Base-by-base conservation (phyloP, 2,888 invertebrate species). In the Coleophora deauratella region DNA sequence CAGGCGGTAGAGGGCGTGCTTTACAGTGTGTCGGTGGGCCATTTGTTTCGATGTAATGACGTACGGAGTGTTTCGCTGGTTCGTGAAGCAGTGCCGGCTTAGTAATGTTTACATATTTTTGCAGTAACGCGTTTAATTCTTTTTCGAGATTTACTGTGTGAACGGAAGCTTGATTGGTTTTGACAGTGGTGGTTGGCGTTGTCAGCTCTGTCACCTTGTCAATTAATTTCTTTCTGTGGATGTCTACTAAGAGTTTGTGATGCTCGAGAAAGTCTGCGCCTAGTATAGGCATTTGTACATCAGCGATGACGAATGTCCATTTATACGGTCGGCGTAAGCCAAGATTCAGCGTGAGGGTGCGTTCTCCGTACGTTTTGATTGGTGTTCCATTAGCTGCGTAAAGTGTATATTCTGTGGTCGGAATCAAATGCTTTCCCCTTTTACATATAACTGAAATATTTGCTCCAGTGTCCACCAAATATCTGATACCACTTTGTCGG, bases 21-120 rank as follows among this genome's bases (percentile, higher is more conserved):
- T 41, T 33, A 0, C 42, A 39, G 35, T 13, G 44, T 1, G 45
- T 30, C 9, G 45, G 50, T 0, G 35, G 44, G 3, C 50, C 47
- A 0, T 31, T 11, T 1, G 47, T 50, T 28, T 43, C 43, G 3
- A 50, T 47, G 31, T 45, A 32, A 34, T 49, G 51, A 4, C 35
- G 30, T 8, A 46, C 39, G 9, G 38, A 27, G 33, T 46, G 43
- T 12, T 35, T 35, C 10, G 28, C 15, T 9, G 14, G n/a, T 27
- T 11, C 14, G 4, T 9, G 27, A 21, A n/a, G n/a, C 3, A 8
- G 21, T 11, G 27, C 8, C 6, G 38, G 38, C 27, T 38, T 38
- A 3, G 35, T 35, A 14, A 40, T 35, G 10, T 40, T 21, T 6
- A 33, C 28, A 15, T 28, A 35, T 28, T 34, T 14, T 7, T 2